Percentiles rank a stretch among this genome's conserved stretches.
Evolutionary conservation across 2,888 invertebrate species (phyloP).

Genomic region (Reticulitermes lucifugus): DNA sequence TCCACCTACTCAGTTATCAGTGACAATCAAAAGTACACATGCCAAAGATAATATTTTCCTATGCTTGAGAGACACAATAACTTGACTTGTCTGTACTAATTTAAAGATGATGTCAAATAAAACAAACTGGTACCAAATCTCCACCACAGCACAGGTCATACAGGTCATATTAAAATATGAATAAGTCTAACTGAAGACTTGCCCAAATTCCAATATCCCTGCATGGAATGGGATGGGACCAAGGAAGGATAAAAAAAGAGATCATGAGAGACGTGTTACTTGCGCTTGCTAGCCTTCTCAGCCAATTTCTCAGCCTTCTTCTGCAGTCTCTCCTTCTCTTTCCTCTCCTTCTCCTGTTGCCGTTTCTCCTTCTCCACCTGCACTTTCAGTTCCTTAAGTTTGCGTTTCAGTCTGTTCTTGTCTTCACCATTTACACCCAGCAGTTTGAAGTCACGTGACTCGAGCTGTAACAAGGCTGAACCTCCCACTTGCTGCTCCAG

Average conservation of each 20-base stretch:
- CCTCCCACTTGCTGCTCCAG: conserved; percentile 92
- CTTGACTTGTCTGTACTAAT: too few species aligned
- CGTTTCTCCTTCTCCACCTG: conserved; percentile 78
- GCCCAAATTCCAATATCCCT: conserved; percentile 14
- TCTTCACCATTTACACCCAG: conserved; percentile 84
- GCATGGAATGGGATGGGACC: background rate
- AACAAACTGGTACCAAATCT: background rate
- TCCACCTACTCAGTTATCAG: too few species aligned
- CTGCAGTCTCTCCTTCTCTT: conserved; percentile 85
- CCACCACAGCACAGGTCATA: background rate
- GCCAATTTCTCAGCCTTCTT: conserved; percentile 88
- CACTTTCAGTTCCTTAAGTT: conserved; percentile 84
- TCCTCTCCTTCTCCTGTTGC: conserved; percentile 86
- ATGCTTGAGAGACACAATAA: too few species aligned
- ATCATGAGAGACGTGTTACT: conserved; percentile 26
- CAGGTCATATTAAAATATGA: background rate
- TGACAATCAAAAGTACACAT: too few species aligned
- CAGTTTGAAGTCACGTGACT: conserved; percentile 92
- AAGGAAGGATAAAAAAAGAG: background rate
- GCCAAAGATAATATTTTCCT: too few species aligned
- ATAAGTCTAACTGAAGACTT: background rate
- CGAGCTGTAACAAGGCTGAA: conserved; percentile 84
- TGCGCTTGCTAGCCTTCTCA: conserved; percentile 62
- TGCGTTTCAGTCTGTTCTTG: conserved; percentile 85
- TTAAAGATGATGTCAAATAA: background rate